Base-by-base conservation (phyloP, 2,888 invertebrate species). In the Mythimna albipuncta region DNA sequence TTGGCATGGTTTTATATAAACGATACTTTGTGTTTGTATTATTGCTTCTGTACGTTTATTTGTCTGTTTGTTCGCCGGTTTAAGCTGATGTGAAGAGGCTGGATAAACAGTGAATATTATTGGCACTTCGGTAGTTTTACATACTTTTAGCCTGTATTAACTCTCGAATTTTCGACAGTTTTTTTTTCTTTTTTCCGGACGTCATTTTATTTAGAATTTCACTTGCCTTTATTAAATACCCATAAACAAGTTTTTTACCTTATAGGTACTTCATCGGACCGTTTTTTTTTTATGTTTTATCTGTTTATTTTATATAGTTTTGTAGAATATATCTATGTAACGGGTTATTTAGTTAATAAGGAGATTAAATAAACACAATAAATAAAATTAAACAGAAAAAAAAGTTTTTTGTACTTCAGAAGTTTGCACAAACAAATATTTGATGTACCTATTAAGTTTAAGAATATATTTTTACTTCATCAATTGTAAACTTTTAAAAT, bases 11-110 rank as follows among this genome's bases (percentile, higher is more conserved):
- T n/a, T n/a, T n/a, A 57, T 44, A 38, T 19, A 72, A 35, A 63
- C 35, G 64, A 63, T 78, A 78, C 65, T 58, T 66, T 54, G 55
- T 58, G 50, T 61, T 68, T 66, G 52, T 64, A 47, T 52, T 61
- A 57, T 32, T 38, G 21, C 44, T 54, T 52, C 44, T 64, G n/a
- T 64, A 11, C 6, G 44, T 57, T 67, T 73, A 38, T 59, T 67
- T 73, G 21, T 73, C 64, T 59, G 26, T 55, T 44, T 41, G 44
- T 52, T 57, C 38, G 44, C 26, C 59, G 47, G 47, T 38, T 32
- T 72, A 13, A 41, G 52, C 16, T 32, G 35, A 67, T 55, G 55
- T 64, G n/a, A 68, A 73, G 38, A 79, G 26, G 54, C 44, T 77
- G 41, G 16, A 47, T 62, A 52, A 69, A 69, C 62, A 69, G 62